Conservation (phyloP, 2,888 invertebrate genomes). For the Himalopsyche japonica region DNA sequence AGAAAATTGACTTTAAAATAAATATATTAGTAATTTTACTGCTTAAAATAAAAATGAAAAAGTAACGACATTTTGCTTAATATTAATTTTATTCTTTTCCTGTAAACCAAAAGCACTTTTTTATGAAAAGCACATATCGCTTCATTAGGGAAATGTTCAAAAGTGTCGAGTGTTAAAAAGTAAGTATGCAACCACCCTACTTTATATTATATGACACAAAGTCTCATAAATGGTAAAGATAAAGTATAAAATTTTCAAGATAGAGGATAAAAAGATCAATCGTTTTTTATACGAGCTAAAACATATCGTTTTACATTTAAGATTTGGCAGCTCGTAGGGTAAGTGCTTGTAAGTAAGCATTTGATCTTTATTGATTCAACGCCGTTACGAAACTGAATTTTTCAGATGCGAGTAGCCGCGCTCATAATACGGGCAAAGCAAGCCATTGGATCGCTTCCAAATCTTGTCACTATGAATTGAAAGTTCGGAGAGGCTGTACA, state of each 20-base stretch:
- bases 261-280: background rate
- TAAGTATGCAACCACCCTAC: too few relatives aligned
- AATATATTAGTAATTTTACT: too few relatives aligned
- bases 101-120: too few relatives aligned
- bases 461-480: conserved; percentile 1
- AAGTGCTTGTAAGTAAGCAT: background rate
- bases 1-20: too few relatives aligned
- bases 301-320: conserved; percentile 1
- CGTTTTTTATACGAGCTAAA: background rate
- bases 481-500: background rate
- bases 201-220: background rate
- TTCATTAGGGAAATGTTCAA: too few relatives aligned
- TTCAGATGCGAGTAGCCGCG: background rate
- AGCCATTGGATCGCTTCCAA: background rate
- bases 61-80: too few relatives aligned
- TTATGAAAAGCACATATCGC: too few relatives aligned
- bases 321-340: background rate
- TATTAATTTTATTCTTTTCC: too few relatives aligned
- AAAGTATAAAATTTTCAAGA: background rate
- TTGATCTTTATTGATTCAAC: background rate
- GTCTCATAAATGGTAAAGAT: background rate
- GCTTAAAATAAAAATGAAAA: too few relatives aligned
- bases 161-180: too few relatives aligned
- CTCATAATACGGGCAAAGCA: background rate
- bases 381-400: background rate